Evolutionary conservation across 2,113 vertebrate genomes (phyloP), one percentile per base, ranked within the genome.

Genomic region (Podarcis muralis): DNA sequence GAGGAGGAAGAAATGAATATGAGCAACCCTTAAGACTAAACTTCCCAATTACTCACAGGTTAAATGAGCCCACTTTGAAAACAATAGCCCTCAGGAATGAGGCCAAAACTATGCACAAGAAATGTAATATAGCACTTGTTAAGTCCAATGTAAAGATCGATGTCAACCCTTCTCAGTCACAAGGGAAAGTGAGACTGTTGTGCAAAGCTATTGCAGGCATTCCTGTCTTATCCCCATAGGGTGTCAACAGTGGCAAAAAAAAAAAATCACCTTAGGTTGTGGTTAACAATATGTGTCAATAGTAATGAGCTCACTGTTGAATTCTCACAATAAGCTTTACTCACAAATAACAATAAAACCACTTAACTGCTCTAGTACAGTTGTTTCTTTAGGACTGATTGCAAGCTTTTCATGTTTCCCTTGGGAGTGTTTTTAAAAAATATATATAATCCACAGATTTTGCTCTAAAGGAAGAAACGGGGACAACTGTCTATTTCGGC

Each of bases 271-370:
- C 1, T 66, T 69, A 66, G 32, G 69, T 71, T 89, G 78, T 89
- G 66, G 74, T 15, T 86, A 80, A 87, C 69, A 40, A 62, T 37
- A 32, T 69, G 0, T 89, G 23, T 85, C 68, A 25, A 40, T 75
- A 35, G 57, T 90, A 92, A 81, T 15, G 8, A 92, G 65, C 32
- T 89, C 84, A 90, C 25, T n/a, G 27, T 78, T 88, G 32, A 90
- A 86, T 1, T 12, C 71, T 87, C 43, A 71, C 84, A 90, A 65
- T 20, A 89, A 68, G 68, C 35, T 93, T 91, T 65, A 87, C 75
- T 66, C 53, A 74, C 1, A 53, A 81, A 30, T 7, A 80, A 86
- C 89, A 93, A 88, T 77, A 81, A 91, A 94, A 84, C 62, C 12
- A 83, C 87, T 85, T 75, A 84, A 68, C 40, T 88, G 59, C 68